phyloP scores from a whole-genome alignment of 37 sponge, comb jelly and placozoan genomes.

The Tethya wilhelma region DNA sequence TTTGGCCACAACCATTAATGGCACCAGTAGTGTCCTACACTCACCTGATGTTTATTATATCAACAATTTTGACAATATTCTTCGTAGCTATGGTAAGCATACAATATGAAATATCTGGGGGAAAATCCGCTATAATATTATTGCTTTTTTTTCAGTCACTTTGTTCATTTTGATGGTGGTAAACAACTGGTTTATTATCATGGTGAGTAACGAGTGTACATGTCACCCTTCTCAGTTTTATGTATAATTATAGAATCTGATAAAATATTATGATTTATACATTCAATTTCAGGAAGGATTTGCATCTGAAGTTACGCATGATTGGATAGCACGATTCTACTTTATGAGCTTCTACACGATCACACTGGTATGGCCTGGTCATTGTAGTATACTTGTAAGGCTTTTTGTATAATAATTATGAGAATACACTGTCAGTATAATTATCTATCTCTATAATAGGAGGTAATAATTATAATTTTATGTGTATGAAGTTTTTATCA shows the following conservation, averaged over 20 bases:
- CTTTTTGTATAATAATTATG: no score
- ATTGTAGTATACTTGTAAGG: no score
- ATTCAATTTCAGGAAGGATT: conserved; percentile 45
- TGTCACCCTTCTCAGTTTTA: not conserved
- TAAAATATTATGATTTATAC: not conserved
- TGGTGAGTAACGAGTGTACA: conserved; percentile 40
- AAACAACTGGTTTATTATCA: conserved; percentile 83
- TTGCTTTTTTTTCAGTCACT: no score
- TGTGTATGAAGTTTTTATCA: no score
- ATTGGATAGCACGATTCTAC: conserved; percentile 39
- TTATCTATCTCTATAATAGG: no score
- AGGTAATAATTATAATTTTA: no score
- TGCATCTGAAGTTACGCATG: conserved; percentile 16
- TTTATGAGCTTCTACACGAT: conserved; percentile 62
- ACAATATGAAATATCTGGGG: no score
- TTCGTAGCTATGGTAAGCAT: conserved; percentile 59
- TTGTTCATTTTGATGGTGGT: no score
- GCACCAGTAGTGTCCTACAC: not conserved
- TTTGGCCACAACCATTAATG: not conserved
- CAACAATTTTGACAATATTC: conserved; percentile 78
- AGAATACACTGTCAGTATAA: no score
- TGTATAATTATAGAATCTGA: not conserved
- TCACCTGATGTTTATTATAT: conserved; percentile 49
- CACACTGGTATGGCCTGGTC: conserved; percentile 28
- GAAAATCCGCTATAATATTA: no score